Conservation (phyloP, 2,113 vertebrate species). For the Ginglymostoma cirratum region DNA sequence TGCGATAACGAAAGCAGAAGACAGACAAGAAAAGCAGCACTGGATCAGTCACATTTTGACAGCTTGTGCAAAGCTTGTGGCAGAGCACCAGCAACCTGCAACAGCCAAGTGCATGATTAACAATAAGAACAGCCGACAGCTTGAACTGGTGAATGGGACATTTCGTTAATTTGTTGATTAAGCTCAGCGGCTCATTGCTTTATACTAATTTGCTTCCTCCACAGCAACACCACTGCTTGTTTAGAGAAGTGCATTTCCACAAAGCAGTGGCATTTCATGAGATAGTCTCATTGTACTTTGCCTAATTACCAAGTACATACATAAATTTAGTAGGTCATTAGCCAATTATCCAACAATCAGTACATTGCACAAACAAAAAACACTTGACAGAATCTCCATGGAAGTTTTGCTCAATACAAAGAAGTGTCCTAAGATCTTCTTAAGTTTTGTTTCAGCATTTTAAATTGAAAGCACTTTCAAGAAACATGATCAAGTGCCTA, state of each 20-base stretch:
- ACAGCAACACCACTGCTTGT: background rate
- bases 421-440: background rate
- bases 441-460: background rate
- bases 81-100: background rate
- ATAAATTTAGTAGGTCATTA: conserved; percentile 30
- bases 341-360: background rate
- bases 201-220: background rate
- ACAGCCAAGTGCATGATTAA: background rate
- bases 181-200: background rate
- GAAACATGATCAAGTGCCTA: background rate
- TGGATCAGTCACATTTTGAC: background rate
- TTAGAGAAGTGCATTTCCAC: background rate
- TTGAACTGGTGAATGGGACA: background rate
- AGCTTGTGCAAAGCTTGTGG: background rate
- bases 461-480: background rate
- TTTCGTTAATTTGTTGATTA: background rate
- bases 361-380: conserved; percentile 1
- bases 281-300: conserved; percentile 12
- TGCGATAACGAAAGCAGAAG: background rate
- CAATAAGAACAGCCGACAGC: background rate
- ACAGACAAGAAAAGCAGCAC: background rate
- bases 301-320: conserved; percentile 27
- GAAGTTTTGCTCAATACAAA: conserved; percentile 9
- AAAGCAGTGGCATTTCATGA: background rate
- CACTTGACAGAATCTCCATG: conserved; percentile 7